Conservation (phyloP, 1,140 invertebrate species). For the Ericerus pela region DNA sequence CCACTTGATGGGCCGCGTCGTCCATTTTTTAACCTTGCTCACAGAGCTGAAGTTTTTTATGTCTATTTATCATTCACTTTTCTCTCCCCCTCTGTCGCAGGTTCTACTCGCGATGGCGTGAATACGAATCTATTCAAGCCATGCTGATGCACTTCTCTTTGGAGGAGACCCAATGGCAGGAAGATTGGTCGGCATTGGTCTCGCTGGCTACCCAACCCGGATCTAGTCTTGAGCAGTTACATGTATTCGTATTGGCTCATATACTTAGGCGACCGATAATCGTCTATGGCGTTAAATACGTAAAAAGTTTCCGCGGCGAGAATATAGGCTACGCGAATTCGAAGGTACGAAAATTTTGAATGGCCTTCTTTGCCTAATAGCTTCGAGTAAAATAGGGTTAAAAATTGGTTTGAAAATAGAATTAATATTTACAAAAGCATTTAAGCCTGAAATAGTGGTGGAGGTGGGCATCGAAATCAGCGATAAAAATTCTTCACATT, state of each 20-base stretch:
- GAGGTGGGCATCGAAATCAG: too few relatives aligned
- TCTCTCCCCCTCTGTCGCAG: constrained; percentile 32
- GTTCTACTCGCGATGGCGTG: constrained; percentile 82
- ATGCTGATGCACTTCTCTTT: constrained; percentile 59
- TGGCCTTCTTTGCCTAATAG: background rate
- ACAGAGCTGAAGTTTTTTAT: background rate
- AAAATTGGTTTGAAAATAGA: too few relatives aligned
- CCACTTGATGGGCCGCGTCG: background rate
- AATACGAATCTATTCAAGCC: constrained; percentile 78
- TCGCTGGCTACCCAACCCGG: constrained; percentile 68
- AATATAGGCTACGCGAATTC: constrained; percentile 81
- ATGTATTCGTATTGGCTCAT: constrained; percentile 87
- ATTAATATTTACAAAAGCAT: too few relatives aligned
- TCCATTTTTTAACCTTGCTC: background rate
- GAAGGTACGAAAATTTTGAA: constrained; percentile 47
- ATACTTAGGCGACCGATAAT: constrained; percentile 84
- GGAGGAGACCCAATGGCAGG: constrained; percentile 76
- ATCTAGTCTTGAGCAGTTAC: constrained; percentile 79
- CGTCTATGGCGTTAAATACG: constrained; percentile 91
- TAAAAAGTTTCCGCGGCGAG: constrained; percentile 91
- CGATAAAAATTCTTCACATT: too few relatives aligned
- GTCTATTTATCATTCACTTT: background rate
- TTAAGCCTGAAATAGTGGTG: too few relatives aligned
- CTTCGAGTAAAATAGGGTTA: too few relatives aligned
- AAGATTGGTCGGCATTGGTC: constrained; percentile 78